Percentiles rank a stretch among this genome's conserved stretches.
These are phyloP conservation scores for Origma solitaria DNA, from an alignment of 2,113 vertebrate species.

Conservation along the genomic window DNA sequence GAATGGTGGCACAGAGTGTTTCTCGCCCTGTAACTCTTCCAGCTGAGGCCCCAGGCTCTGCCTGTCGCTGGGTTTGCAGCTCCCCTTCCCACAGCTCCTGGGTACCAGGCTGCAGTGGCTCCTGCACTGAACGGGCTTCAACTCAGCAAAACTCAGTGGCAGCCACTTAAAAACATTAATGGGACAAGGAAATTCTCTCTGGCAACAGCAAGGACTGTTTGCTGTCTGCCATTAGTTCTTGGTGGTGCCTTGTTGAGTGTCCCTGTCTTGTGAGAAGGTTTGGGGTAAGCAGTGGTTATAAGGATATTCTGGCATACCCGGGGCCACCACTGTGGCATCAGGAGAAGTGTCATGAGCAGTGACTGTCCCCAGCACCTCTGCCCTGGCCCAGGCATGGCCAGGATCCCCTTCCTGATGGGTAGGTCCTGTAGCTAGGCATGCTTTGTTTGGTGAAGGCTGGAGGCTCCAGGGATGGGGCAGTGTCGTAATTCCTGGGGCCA, in stretches of 20 bases:
- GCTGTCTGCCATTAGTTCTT: rapidly evolving
- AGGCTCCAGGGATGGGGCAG: not conserved
- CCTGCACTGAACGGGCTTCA: rapidly evolving
- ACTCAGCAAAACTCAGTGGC: not conserved
- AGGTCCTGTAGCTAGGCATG: rapidly evolving
- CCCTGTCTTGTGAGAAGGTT: not conserved
- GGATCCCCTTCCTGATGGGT: not conserved
- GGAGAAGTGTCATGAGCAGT: not conserved
- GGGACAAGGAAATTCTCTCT: not conserved
- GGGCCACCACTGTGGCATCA: not conserved
- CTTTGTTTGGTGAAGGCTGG: not conserved
- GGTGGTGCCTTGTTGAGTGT: not conserved
- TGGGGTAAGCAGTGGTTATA: not conserved
- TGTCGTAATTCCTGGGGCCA: not conserved
- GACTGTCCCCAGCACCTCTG: not conserved
- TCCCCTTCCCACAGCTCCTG: not conserved
- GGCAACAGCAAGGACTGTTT: not conserved
- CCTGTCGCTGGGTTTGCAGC: not conserved
- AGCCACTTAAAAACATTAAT: not conserved
- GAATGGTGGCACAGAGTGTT: not conserved
- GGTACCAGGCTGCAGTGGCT: rapidly evolving
- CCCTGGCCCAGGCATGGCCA: not conserved
- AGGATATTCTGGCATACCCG: not conserved
- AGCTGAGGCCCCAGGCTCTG: not conserved
- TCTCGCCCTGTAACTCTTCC: not conserved